phyloP scores from a whole-genome alignment of 2,113 vertebrate species.

The Pituophis catenifer region DNA sequence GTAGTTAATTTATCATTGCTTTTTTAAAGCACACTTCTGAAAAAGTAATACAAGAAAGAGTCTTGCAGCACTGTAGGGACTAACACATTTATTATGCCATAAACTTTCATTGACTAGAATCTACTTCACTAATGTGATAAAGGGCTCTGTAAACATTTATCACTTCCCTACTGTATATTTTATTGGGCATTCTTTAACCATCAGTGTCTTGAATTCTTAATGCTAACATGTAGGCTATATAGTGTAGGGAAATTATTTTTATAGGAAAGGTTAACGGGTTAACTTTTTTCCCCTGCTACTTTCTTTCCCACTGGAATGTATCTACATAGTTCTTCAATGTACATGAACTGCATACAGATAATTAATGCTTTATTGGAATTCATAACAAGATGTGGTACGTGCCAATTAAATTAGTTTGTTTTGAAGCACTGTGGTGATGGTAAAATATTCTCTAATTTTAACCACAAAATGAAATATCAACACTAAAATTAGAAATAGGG shows the following conservation, averaged over 20 bases:
- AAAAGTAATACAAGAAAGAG: not conserved
- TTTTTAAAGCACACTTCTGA: not conserved
- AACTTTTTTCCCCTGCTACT: too few species aligned
- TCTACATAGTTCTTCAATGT: not conserved
- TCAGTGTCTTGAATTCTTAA: not conserved
- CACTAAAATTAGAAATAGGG: not conserved
- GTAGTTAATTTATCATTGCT: not conserved
- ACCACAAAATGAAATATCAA: not conserved
- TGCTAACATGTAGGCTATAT: not conserved
- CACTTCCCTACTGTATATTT: not conserved
- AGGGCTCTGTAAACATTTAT: not conserved
- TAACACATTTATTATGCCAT: not conserved
- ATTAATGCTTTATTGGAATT: not conserved
- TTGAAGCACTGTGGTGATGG: not conserved
- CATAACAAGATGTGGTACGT: not conserved
- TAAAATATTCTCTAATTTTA: not conserved
- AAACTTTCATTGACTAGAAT: not conserved
- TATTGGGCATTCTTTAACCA: not conserved
- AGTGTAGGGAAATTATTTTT: not conserved
- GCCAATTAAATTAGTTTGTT: not conserved
- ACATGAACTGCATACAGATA: not conserved
- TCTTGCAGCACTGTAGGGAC: not conserved
- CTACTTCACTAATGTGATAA: not conserved
- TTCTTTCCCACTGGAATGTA: not conserved
- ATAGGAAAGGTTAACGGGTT: not conserved